Evolutionary conservation across 1,140 invertebrate species (phyloP), one percentile per base, ranked within the genome.

Genomic region (Heliconius melpomene): DNA sequence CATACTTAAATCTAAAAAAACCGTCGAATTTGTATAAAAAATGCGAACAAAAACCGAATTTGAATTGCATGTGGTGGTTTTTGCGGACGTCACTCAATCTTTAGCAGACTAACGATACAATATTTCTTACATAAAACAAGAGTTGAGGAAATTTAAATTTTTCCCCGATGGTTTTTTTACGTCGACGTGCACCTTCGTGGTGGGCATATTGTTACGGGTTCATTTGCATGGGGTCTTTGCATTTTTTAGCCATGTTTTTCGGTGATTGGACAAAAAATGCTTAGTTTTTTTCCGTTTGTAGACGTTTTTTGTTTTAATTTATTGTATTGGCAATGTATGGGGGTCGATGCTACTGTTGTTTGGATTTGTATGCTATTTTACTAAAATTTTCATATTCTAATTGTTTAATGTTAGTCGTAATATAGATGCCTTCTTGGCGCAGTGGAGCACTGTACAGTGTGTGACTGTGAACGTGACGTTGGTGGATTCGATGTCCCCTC

Each of bases 131-230:
- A 78, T 75, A 66, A 66, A 66, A 60, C 54, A 60, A 66, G 72
- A 54, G 79, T 72, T 71, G 20, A 77, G 78, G 84, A 91, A 86
- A 89, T 92, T 92, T 89, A 88, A 89, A 89, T 90, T 90, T 91
- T 84, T 71, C 80, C 72, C 60, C 38, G n/a, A 23, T 70, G 46
- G 38, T 77, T 77, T 77, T 52, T 77, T 77, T 77, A 38, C 16
- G n/a, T 77, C 57, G 23, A 77, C 75, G 29, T 50, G 18, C 57
- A 29, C 82, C 91, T 84, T 75, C 85, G 85, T 84, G 91, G 91
- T 90, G 87, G 91, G 79, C 90, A 88, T 88, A 91, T 87, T 87
- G 92, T 88, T 87, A 79, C 85, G 84, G 87, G 89, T 89, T 89
- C 91, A 93, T 91, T 90, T 90, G 85, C 89, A 90, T 92, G 81